Evolutionary conservation across 2,113 vertebrate species (phyloP).

Genomic region (Pteronura brasiliensis): DNA sequence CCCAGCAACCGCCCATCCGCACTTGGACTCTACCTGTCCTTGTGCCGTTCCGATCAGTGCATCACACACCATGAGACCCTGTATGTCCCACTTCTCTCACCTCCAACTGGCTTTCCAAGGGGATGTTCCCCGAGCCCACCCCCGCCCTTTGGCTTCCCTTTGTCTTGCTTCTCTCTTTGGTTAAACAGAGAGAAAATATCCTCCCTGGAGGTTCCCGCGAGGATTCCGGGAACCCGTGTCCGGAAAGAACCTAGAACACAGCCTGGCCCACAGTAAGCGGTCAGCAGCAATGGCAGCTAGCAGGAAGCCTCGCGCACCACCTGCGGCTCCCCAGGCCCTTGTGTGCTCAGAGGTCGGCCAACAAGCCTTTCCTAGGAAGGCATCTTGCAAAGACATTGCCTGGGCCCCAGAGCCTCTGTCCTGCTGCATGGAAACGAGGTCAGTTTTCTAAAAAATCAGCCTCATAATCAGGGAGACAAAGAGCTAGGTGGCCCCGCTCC

Average conservation of each 20-base stretch:
- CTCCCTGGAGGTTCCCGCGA: background rate
- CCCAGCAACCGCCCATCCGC: background rate
- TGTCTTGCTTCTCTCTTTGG: background rate
- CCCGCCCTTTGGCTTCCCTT: background rate
- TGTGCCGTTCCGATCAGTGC: too few species aligned
- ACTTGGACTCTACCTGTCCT: too few species aligned
- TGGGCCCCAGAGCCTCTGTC: background rate
- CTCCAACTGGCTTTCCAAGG: background rate
- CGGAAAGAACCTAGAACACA: background rate
- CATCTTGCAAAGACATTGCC: background rate
- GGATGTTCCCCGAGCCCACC: fast-evolving
- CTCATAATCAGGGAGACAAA: background rate
- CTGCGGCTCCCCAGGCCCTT: background rate
- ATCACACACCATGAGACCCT: fast-evolving
- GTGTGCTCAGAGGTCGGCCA: too few species aligned
- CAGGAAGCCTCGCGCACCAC: fast-evolving
- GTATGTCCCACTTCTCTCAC: background rate
- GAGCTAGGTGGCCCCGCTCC: background rate
- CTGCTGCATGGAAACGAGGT: background rate
- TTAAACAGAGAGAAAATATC: background rate
- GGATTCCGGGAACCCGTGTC: background rate
- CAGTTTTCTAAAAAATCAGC: background rate
- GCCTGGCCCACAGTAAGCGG: background rate
- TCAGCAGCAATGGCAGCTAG: fast-evolving
- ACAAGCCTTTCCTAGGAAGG: background rate